A percentile compares a stretch with the other conserved stretches of the same genome.
These are phyloP conservation scores for Zaprionus bogoriensis DNA, from an alignment of 2,888 invertebrate species.

Conservation along the genomic window DNA sequence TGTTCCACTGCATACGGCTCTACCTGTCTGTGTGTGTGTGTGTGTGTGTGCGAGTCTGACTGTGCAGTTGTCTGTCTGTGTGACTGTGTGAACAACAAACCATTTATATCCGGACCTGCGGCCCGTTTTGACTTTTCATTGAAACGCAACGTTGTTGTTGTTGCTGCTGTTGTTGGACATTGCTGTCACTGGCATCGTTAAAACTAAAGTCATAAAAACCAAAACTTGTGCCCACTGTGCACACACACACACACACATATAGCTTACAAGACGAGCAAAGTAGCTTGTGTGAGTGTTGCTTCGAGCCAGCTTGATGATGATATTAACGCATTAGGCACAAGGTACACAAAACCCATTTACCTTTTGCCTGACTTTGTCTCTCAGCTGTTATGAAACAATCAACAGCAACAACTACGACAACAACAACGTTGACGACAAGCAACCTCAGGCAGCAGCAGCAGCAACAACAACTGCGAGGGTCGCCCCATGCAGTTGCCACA, in stretches of 20 bases:
- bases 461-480: conserved; percentile 41
- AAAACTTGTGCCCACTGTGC: conserved; percentile 59
- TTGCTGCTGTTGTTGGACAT: conserved; percentile 32
- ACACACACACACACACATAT: conserved; percentile 12
- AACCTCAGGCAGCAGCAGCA: conserved; percentile 32
- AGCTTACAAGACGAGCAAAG: conserved; percentile 21
- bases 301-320: conserved; percentile 59
- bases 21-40: not conserved
- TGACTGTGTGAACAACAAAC: conserved; percentile 65
- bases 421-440: conserved; percentile 55
- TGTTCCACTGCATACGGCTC: conserved; percentile 41
- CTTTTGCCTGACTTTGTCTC: conserved; percentile 60
- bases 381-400: conserved; percentile 75
- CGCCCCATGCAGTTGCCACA: conserved; percentile 7
- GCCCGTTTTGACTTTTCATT: conserved; percentile 76
- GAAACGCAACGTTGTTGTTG: conserved; percentile 54
- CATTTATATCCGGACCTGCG: conserved; percentile 76
- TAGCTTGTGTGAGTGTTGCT: conserved; percentile 13
- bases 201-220: conserved; percentile 63
- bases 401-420: conserved; percentile 42
- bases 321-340: conserved; percentile 77
- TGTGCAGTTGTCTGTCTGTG: conserved; percentile 7
- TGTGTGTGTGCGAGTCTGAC: not conserved
- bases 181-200: conserved; percentile 66
- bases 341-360: conserved; percentile 76